Evolutionary conservation across 2,797 vertebrate genomes (phyloP).

Genomic region (Atherinosoma microstoma): DNA sequence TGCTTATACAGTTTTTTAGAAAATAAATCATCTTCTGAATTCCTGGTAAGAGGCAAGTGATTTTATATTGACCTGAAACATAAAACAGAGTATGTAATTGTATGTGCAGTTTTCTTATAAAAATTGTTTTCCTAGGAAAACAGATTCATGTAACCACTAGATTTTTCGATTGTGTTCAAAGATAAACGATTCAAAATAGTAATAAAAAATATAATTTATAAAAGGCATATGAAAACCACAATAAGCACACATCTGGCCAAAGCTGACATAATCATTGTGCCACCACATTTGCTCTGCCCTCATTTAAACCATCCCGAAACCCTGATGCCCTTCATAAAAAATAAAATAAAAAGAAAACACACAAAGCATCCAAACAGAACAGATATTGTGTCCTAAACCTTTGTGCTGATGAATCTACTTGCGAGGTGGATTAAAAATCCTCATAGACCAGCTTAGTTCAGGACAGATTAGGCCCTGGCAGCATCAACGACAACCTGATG

Average conservation of each 20-base stretch:
- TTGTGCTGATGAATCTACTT: constrained; percentile 74
- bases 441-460: constrained; percentile 63
- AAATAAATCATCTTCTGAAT: no score
- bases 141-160: constrained; percentile 10
- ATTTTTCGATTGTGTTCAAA: constrained; percentile 1
- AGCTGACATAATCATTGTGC: constrained; percentile 39
- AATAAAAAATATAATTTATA: constrained; percentile 33
- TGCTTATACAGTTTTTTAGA: no score
- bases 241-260: constrained; percentile 35
- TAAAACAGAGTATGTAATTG: neutral
- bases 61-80: no score
- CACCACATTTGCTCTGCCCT: constrained; percentile 37
- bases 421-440: constrained; percentile 79
- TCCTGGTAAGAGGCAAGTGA: no score
- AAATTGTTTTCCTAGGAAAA: neutral
- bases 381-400: constrained; percentile 69
- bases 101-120: neutral
- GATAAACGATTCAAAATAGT: neutral
- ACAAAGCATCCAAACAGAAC: constrained; percentile 22
- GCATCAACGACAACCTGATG: constrained; percentile 28
- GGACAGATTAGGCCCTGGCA: constrained; percentile 70
- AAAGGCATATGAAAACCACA: constrained; percentile 38
- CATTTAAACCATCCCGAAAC: constrained; percentile 43
- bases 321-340: constrained; percentile 40
- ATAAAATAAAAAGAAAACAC: constrained; percentile 26